A percentile compares a stretch with the other conserved stretches of the same genome.
phyloP scores from a whole-genome alignment of 2,888 invertebrate species.

The Agriopis leucophaearia region DNA sequence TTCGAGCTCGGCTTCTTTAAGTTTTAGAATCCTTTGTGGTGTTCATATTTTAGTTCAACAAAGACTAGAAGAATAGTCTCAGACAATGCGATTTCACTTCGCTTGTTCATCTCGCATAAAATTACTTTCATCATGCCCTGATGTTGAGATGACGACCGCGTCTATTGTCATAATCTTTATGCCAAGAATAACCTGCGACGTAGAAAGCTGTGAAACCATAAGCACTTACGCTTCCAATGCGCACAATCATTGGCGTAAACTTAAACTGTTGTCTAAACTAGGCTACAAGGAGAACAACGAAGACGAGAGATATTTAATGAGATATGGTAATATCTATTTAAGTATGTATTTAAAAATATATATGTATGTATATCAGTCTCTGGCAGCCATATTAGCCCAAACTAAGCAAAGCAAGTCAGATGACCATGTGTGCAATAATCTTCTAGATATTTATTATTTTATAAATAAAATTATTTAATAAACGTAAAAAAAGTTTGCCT shows the following conservation, averaged over 20 bases:
- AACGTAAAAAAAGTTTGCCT: no score
- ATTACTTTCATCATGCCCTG: conserved; percentile 54
- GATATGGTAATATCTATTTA: no score
- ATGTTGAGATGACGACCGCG: conserved; percentile 48
- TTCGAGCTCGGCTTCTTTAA: conserved; percentile 50
- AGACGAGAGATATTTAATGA: neutral
- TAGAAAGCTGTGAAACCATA: conserved; percentile 42
- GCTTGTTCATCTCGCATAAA: conserved; percentile 56
- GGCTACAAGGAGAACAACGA: conserved; percentile 1
- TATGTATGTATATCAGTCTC: no score
- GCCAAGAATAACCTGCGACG: conserved; percentile 43
- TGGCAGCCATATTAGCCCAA: no score
- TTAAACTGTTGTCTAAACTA: conserved; percentile 10
- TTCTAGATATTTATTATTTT: no score
- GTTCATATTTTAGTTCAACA: conserved; percentile 40
- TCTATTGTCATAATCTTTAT: conserved; percentile 47
- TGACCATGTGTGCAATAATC: no score
- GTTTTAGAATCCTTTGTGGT: conserved; percentile 37
- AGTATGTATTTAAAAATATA: no score
- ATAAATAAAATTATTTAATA: no score
- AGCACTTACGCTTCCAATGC: conserved; percentile 37
- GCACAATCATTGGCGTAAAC: conserved; percentile 20
- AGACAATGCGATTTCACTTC: conserved; percentile 48
- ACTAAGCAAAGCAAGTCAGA: no score
- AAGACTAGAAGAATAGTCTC: conserved; percentile 37